Evolutionary conservation across 1,140 invertebrate genomes (phyloP).

Genomic region (Anadara kagoshimensis): DNA sequence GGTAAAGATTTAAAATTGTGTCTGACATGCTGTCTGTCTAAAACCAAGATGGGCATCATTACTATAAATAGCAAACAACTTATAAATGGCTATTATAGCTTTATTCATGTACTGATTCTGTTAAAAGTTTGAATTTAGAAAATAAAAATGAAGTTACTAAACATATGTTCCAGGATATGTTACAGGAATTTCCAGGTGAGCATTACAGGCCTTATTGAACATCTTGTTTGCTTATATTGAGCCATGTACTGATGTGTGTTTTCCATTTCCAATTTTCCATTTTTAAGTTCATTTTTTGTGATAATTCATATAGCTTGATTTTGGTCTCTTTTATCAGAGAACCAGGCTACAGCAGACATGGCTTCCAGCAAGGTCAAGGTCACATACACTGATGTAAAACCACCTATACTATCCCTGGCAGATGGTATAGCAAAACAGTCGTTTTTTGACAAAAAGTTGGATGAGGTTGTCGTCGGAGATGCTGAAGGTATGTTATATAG

Average conservation of each 20-base stretch:
- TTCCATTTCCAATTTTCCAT: neutral
- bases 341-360: constrained; percentile 79
- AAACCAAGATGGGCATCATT: no score
- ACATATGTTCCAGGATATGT: no score
- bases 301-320: neutral
- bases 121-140: no score
- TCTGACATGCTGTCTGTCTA: no score
- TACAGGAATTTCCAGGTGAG: no score
- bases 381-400: constrained; percentile 77
- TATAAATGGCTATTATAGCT: no score
- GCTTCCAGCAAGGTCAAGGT: constrained; percentile 79
- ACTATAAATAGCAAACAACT: no score
- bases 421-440: constrained; percentile 55
- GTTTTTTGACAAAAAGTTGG: constrained; percentile 50
- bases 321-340: constrained; percentile 54
- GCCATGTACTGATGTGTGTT: neutral
- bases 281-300: neutral
- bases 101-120: no score
- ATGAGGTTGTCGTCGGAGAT: constrained; percentile 57
- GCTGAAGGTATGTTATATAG: constrained; percentile 52
- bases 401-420: constrained; percentile 77
- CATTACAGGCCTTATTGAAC: no score
- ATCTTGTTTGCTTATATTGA: neutral
- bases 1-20: no score
- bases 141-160: no score